Evolutionary conservation across 2,113 vertebrate species (phyloP), one percentile per base, ranked within the genome.

Genomic region (Atlantisia rogersi): DNA sequence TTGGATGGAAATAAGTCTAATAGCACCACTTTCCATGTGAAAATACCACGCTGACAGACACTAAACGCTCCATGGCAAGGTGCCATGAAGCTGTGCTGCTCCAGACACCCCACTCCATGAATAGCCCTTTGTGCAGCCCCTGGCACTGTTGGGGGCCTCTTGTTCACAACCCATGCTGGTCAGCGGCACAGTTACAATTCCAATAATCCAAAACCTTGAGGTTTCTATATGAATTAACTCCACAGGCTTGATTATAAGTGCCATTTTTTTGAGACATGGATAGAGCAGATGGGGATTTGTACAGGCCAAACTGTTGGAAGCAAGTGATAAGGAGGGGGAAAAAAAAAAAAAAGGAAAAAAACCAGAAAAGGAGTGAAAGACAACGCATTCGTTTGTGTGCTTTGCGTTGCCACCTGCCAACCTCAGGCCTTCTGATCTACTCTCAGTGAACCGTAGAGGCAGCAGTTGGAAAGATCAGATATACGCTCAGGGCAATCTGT

Each of bases 381-480:
- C 46, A 95, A 50, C 46, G 55, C 62, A 84, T 87, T 80, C 24
- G 12, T 91, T 89, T 69, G 55, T 90, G 94, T 94, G 58, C 62
- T 95, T 88, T 84, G 60, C 55, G 28, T 94, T 82, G 59, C 91
- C 90, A 94, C 91, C 76, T 37, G 82, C 86, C 92, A 92, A 50
- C 55, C 80, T 87, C 89, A 90, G 85, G 67, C 77, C 83, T 94
- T 97, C 81, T 96, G 92, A 97, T 97, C 86, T 93, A 76, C 86
- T 90, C 85, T 80, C 70, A 59, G 82, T 93, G 82, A 97, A 92
- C 74, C 44, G 2, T 58, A 78, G 80, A 42, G 28, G 48, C 90
- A 82, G 81, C 77, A 73, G 68, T 94, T 92, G 68, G 90, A 86
- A 97, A 95, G 94, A 97, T 97, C 95, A 97, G 42, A 80, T 76